phyloP scores from a whole-genome alignment of 2,888 invertebrate genomes.

The Eristalis tenax region DNA sequence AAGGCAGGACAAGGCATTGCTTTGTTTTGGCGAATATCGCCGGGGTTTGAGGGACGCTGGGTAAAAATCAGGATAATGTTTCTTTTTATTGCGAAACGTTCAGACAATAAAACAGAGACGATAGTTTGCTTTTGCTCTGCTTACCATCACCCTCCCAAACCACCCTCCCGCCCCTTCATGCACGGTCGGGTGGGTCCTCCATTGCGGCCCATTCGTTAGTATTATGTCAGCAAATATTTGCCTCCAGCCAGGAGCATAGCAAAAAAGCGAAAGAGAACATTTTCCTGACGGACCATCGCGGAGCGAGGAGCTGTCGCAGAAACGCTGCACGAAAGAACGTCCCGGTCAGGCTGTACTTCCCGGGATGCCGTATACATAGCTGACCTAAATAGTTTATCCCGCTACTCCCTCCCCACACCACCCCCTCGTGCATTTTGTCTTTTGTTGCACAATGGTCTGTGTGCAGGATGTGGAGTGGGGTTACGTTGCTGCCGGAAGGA shows the following conservation, averaged over 20 bases:
- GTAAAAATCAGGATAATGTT: conserved; percentile 57
- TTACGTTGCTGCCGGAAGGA: conserved; percentile 30
- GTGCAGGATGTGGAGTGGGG: neutral
- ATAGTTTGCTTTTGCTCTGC: conserved; percentile 16
- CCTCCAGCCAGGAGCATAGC: conserved; percentile 33
- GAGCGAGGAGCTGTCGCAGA: neutral
- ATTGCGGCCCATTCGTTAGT: conserved; percentile 41
- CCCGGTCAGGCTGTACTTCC: neutral
- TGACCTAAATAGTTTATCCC: conserved; percentile 64
- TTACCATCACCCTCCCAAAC: no score
- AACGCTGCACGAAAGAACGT: neutral
- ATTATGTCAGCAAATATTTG: conserved; percentile 67
- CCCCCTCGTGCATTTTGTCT: neutral
- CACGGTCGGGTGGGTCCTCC: conserved; percentile 10
- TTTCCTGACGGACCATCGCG: conserved; percentile 6
- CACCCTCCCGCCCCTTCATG: no score
- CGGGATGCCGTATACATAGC: conserved; percentile 32
- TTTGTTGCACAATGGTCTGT: conserved; percentile 49
- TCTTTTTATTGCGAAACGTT: conserved; percentile 38
- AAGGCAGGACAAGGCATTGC: neutral
- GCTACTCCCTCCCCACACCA: neutral
- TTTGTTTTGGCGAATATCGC: neutral
- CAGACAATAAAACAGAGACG: conserved; percentile 44
- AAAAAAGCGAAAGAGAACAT: conserved; percentile 28
- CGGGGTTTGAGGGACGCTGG: neutral